Base-by-base conservation (phyloP, 1,140 invertebrate species). In the Theocolax elegans region DNA sequence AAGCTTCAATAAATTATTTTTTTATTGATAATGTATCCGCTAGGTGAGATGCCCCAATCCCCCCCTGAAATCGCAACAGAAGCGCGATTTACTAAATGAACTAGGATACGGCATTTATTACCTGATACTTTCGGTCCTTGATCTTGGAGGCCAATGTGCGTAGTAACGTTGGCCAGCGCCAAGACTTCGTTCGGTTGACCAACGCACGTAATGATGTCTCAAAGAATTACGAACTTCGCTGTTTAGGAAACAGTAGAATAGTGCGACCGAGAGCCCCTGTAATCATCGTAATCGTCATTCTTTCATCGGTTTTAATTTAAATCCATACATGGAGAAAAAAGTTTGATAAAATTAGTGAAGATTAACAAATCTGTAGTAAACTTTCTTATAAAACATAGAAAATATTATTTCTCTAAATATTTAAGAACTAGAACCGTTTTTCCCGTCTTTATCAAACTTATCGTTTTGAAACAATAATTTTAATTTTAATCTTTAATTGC, bases 161-260 rank as follows among this genome's bases (percentile, higher is more conserved):
- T 89, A 90, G 68, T 89, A 89, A 78, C 88, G 87, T 72, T 89
- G 81, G 58, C 90, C 80, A n/a, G 87, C 25, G 1, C 90, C 89
- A 3, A 87, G 73, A 74, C 82, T 84, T 21, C 89, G 87, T 15
- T 89, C 89, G 15, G 91, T 91, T 75, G 90, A 91, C 94, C 94
- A 96, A 60, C 92, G 88, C 71, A 90, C 89, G 67, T 93, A 89
- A 79, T 94, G 93, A 84, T 96, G 93, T 56, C 91, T 88, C 66
- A 96, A 84, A 0, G 94, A 91, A 77, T 93, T 94, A 60, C 94
- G 91, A 13, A 98, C 96, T 86, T 97, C 95, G 1, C 92, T 94
- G 86, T 97, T 97, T 69, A 96, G 88, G 84, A 97, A 97, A 85
- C 95, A 96, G 86, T 96, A 97, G 82, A 96, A 92, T 21, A 97